Evolutionary conservation across 2,113 vertebrate genomes (phyloP), one percentile per base, ranked within the genome.

Genomic region (Dipodomys merriami): DNA sequence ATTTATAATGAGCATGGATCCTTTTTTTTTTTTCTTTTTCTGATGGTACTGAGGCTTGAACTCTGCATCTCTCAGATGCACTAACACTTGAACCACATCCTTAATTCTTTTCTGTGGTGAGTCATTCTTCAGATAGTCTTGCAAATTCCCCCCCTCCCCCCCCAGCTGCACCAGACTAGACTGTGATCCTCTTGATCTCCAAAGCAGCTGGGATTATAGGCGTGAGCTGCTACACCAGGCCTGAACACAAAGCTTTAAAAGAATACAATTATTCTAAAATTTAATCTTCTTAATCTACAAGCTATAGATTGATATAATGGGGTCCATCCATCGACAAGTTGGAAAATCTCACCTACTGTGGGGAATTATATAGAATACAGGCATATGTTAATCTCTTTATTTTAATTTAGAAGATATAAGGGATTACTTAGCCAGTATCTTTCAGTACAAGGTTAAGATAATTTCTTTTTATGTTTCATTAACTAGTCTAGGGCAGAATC

Each of bases 231-330:
- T 16, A 57, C 53, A 57, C 53, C 2, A 3, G 53, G 53, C 15
- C 15, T 57, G 53, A 16, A 57, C 53, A 57, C 53, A 57, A 30
- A 76, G 67, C 71, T 94, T 90, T 86, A 77, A 91, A 86, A 90
- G 74, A 92, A 88, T 33, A 80, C 86, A 91, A 35, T 71, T 82
- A n/a, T 90, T 94, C 85, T 91, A 39, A 67, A 91, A 91, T 39
- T 39, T 39, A 39, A 39, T 86, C 79, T 71, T 23, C 22, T 62
- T 2, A 0, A 4, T 35, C 86, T 33, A 49, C 4, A 0, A 12
- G 82, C 7, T 65, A 46, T 12, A 49, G 49, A 9, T 49, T 2
- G 49, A 49, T 49, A 57, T 74, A 23, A 82, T 30, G 44, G 33
- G 44, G 77, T 67, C 20, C 64, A 39, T 1, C 3, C 22, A 27